Conservation (phyloP, 2,113 vertebrate species). For the Archilochus colubris region DNA sequence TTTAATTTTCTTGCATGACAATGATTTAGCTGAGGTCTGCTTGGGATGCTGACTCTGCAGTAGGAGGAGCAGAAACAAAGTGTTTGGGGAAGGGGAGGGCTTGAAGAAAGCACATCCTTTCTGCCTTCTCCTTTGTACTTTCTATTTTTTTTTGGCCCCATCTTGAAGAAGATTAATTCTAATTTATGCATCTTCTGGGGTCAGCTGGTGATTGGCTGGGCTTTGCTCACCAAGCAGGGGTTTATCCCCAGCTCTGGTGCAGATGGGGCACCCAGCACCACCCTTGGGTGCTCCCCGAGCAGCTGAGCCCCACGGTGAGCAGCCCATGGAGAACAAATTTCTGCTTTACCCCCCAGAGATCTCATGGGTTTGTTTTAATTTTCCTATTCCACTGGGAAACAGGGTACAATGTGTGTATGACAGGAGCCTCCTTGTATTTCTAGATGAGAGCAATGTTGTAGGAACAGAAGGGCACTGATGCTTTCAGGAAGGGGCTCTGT, state of each 20-base stretch:
- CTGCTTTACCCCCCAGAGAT: background rate
- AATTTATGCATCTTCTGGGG: background rate
- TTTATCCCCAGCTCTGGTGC: background rate
- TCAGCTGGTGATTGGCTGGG: background rate
- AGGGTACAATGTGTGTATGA: background rate
- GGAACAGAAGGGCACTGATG: background rate
- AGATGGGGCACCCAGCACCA: background rate
- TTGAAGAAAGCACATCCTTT: background rate
- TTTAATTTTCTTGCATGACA: background rate
- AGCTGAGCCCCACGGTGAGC: background rate
- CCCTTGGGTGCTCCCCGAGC: background rate
- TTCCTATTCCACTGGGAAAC: background rate
- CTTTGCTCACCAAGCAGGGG: background rate
- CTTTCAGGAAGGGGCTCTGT: background rate
- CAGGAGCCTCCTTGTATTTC: background rate
- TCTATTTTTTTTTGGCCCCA: background rate
- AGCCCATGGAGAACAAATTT: background rate
- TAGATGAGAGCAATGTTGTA: background rate
- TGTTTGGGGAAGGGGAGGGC: background rate
- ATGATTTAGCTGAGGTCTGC: background rate
- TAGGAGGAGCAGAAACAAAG: background rate
- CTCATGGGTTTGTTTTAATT: background rate
- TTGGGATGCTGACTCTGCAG: background rate
- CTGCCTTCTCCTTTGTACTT: background rate
- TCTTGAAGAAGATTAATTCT: background rate